phyloP scores from a whole-genome alignment of 2,888 invertebrate species.

The Auanema freiburgensis region DNA sequence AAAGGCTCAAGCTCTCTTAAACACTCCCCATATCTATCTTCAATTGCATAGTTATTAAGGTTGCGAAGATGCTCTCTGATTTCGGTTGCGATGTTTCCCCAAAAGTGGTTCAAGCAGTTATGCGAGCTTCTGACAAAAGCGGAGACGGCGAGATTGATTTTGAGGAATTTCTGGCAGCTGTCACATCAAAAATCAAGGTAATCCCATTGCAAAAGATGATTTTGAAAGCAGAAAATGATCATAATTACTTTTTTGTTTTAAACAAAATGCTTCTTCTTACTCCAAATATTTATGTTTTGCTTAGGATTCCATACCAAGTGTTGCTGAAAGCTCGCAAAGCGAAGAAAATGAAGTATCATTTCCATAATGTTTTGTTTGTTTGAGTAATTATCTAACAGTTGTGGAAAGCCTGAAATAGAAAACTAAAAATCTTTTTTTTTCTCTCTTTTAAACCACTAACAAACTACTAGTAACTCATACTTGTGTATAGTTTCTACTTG shows the following conservation, averaged over 20 bases:
- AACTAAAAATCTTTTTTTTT: not conserved
- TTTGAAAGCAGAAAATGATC: not conserved
- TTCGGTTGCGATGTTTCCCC: constrained; percentile 52
- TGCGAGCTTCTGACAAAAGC: constrained; percentile 45
- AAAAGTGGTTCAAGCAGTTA: constrained; percentile 53
- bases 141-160: constrained; percentile 54
- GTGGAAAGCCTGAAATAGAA: not conserved
- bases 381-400: not conserved
- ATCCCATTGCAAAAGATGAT: not conserved
- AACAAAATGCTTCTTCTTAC: not conserved
- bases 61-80: constrained; percentile 48
- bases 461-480: not conserved
- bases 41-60: constrained; percentile 13
- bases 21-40: not conserved
- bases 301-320: not conserved
- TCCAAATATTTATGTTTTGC: not conserved
- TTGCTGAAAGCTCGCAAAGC: no score
- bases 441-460: no score
- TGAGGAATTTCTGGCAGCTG: constrained; percentile 48
- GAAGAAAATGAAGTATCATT: not conserved
- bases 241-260: not conserved
- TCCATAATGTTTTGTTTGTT: constrained; percentile 2
- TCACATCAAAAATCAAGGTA: constrained; percentile 50
- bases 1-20: not conserved
- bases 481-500: no score